Percentiles rank a stretch among this genome's conserved stretches.
Conservation (phyloP, 1,140 invertebrate genomes). For the Elysia chlorotica region DNA sequence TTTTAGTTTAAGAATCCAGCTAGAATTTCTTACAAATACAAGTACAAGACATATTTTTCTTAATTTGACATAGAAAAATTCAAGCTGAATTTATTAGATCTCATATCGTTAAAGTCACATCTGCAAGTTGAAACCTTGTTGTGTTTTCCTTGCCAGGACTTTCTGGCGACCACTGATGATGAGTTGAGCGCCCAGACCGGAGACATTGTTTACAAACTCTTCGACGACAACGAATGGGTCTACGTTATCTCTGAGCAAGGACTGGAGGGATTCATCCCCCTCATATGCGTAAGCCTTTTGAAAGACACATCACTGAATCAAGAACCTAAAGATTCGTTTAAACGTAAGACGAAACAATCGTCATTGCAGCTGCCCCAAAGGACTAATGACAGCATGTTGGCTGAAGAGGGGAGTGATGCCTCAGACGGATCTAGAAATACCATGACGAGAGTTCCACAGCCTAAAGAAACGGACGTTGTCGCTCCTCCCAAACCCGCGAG, state of each 20-base stretch:
- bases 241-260: slow-evolving; percentile 89
- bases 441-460: no score
- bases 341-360: background rate
- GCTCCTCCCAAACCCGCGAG: no score
- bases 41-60: no score
- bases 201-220: slow-evolving; percentile 87
- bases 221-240: slow-evolving; percentile 94
- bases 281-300: background rate
- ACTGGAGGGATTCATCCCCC: slow-evolving; percentile 91
- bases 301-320: background rate
- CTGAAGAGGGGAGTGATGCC: background rate
- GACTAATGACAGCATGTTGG: background rate
- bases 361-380: background rate
- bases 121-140: background rate
- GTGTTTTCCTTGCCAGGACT: slow-evolving; percentile 74
- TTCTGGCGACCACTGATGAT: slow-evolving; percentile 92
- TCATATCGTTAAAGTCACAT: no score
- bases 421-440: no score
- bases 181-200: slow-evolving; percentile 83
- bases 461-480: no score
- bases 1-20: no score
- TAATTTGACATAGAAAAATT: no score
- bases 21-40: no score
- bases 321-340: no score
- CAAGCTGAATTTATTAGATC: no score